Conservation (phyloP, 2,888 invertebrate species). For the Himalopsyche kuldschensis region DNA sequence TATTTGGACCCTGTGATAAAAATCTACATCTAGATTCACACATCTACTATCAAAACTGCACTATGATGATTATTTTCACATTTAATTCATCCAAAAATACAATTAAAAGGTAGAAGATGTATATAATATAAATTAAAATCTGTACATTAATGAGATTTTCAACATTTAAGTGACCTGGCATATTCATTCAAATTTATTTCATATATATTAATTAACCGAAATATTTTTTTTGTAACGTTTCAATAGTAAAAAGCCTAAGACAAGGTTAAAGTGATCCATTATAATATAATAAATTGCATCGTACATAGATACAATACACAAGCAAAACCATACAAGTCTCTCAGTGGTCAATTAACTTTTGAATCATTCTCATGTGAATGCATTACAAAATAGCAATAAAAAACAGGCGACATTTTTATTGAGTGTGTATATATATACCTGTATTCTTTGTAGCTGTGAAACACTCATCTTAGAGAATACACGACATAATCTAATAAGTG, state of each 20-base stretch:
- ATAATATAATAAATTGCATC: background rate
- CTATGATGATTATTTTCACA: background rate
- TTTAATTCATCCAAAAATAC: background rate
- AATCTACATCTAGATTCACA: constrained; percentile 14
- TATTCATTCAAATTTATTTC: background rate
- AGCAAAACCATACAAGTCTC: background rate
- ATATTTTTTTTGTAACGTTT: background rate
- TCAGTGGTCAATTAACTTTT: too few species aligned
- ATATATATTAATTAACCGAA: background rate
- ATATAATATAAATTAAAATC: background rate
- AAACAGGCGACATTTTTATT: too few species aligned
- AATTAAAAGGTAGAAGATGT: background rate
- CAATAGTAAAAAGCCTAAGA: background rate
- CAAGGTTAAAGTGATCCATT: background rate
- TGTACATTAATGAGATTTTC: background rate
- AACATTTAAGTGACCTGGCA: background rate
- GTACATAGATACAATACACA: background rate
- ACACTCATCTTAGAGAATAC: background rate
- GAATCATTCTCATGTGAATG: too few species aligned
- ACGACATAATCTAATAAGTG: too few species aligned
- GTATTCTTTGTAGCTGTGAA: background rate
- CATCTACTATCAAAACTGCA: constrained; percentile 2
- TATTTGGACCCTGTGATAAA: constrained; percentile 34
- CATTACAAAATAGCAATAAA: too few species aligned
- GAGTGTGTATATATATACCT: background rate